A percentile compares a stretch with the other conserved stretches of the same genome.
These are phyloP conservation scores for Anoura caudifer DNA, from an alignment of 2,113 vertebrate genomes.

Conservation along the genomic window DNA sequence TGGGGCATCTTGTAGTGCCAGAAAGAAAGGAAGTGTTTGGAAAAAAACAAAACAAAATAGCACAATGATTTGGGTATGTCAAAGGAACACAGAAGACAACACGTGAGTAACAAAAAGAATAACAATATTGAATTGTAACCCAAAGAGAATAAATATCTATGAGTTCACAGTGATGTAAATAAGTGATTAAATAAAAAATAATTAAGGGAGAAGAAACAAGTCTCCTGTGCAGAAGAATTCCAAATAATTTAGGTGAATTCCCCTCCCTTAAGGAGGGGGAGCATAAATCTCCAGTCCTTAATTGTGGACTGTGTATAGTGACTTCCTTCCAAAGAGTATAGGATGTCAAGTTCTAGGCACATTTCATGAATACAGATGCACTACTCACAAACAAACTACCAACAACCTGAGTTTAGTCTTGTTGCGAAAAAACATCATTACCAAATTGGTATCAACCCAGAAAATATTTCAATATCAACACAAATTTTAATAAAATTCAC, in stretches of 20 bases:
- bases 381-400: neutral
- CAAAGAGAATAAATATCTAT: slow-evolving; percentile 20
- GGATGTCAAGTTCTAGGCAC: neutral
- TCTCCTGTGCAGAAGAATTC: neutral
- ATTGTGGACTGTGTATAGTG: neutral
- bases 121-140: neutral
- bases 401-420: neutral
- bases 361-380: neutral
- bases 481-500: neutral
- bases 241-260: slow-evolving; percentile 8
- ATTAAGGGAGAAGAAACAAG: neutral
- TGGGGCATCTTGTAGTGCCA: neutral
- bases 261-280: neutral
- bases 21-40: neutral
- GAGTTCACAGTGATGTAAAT: neutral
- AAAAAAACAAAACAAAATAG: neutral
- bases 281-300: neutral
- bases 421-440: neutral
- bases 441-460: neutral
- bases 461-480: neutral
- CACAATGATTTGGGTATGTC: neutral
- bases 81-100: neutral
- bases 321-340: neutral
- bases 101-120: slow-evolving; percentile 11
- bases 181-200: slow-evolving; percentile 28